A percentile compares a stretch with the other conserved stretches of the same genome.
phyloP scores from a whole-genome alignment of 2,888 invertebrate species.

The Atrina japonica region DNA sequence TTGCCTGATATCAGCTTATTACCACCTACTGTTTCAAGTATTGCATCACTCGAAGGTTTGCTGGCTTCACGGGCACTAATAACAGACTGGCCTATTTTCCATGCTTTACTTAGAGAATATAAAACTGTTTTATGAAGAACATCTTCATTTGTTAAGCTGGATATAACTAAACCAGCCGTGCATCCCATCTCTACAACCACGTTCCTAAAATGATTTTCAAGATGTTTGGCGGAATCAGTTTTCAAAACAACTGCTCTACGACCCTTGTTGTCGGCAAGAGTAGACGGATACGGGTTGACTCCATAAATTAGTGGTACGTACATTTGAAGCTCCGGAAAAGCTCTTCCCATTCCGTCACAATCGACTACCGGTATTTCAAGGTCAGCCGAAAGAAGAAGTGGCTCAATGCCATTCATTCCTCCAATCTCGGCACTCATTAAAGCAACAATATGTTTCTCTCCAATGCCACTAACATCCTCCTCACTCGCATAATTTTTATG shows the following conservation, averaged over 20 bases:
- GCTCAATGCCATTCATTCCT: constrained; percentile 73
- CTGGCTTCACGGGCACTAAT: constrained; percentile 64
- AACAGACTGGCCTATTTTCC: constrained; percentile 72
- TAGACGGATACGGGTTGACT: constrained; percentile 60
- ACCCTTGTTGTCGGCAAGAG: constrained; percentile 67
- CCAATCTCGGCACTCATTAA: constrained; percentile 74
- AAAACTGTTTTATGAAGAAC: constrained; percentile 56
- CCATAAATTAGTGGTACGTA: constrained; percentile 70
- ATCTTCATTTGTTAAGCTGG: constrained; percentile 54
- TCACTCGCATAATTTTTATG: constrained; percentile 5
- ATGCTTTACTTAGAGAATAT: constrained; percentile 69
- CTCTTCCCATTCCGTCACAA: constrained; percentile 77
- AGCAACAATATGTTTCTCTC: constrained; percentile 54
- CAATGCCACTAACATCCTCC: not conserved
- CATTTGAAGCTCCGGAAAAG: constrained; percentile 77
- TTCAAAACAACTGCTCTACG: constrained; percentile 63
- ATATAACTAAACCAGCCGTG: constrained; percentile 58
- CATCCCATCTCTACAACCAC: constrained; percentile 72
- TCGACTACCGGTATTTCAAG: constrained; percentile 72
- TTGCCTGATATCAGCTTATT: constrained; percentile 68
- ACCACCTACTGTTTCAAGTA: constrained; percentile 60
- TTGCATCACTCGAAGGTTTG: constrained; percentile 61
- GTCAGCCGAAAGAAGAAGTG: constrained; percentile 67
- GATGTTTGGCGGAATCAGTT: constrained; percentile 57
- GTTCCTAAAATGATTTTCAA: constrained; percentile 72